phyloP scores from a whole-genome alignment of 2,113 vertebrate genomes.

The Sceloporus tristichus region DNA sequence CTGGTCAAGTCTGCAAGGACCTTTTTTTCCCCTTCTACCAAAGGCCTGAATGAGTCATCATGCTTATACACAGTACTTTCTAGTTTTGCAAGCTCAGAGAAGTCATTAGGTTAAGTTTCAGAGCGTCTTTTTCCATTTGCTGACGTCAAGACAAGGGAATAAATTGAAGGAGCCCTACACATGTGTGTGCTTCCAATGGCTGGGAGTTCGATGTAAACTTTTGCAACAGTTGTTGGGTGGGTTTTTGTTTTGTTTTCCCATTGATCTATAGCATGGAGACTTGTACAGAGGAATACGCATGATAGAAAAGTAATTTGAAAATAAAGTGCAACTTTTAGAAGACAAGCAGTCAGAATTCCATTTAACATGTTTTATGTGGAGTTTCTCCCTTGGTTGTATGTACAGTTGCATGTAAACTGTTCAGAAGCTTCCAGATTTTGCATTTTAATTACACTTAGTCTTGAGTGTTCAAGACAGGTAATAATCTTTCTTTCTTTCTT shows the following conservation, averaged over 20 bases:
- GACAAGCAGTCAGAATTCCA: background rate
- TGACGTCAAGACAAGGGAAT: conserved; percentile 56
- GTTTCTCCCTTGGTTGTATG: background rate
- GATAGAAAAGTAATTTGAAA: background rate
- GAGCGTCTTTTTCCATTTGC: conserved; percentile 69
- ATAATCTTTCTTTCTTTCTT: background rate
- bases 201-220: conserved; percentile 42
- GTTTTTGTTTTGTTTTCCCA: background rate
- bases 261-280: background rate
- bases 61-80: conserved; percentile 50
- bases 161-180: conserved; percentile 44
- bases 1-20: conserved; percentile 34
- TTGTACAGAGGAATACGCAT: background rate
- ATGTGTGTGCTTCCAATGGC: conserved; percentile 50
- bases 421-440: background rate
- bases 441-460: background rate
- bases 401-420: background rate
- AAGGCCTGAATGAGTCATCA: conserved; percentile 67
- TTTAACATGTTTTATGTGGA: background rate
- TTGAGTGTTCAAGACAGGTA: background rate
- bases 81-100: conserved; percentile 62
- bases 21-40: conserved; percentile 30
- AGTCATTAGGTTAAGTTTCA: conserved; percentile 70
- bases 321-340: background rate
- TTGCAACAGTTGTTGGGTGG: background rate